Evolutionary conservation across 2,888 invertebrate genomes (phyloP).

Genomic region (Salpingus planirostris): DNA sequence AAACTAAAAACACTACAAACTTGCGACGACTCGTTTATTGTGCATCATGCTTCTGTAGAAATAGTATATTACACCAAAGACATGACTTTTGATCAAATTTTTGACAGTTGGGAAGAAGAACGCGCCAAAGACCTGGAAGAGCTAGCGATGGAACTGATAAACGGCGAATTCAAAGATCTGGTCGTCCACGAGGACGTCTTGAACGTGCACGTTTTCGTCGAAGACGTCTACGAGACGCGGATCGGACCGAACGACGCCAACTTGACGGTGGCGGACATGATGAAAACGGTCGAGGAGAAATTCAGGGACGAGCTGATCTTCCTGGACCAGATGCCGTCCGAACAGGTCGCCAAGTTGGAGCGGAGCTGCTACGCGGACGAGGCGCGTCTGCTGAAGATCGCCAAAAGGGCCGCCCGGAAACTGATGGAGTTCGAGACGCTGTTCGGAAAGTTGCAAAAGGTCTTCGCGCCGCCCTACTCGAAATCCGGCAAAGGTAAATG

Average conservation of each 20-base stretch:
- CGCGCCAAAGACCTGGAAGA: slow-evolving; percentile 45
- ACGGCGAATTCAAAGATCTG: slow-evolving; percentile 48
- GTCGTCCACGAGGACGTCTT: slow-evolving; percentile 49
- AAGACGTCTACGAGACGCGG: slow-evolving; percentile 55
- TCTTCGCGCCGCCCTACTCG: slow-evolving; percentile 36
- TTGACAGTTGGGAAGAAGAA: slow-evolving; percentile 45
- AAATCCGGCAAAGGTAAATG: slow-evolving; percentile 20
- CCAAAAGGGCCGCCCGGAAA: slow-evolving; percentile 50
- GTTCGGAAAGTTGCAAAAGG: slow-evolving; percentile 41
- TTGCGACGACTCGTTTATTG: too few relatives aligned
- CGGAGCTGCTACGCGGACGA: slow-evolving; percentile 46
- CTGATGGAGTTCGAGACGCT: slow-evolving; percentile 45
- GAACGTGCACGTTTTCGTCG: slow-evolving; percentile 50
- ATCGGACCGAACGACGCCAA: slow-evolving; percentile 51
- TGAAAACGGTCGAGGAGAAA: slow-evolving; percentile 50
- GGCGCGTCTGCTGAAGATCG: slow-evolving; percentile 44
- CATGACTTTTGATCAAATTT: too few relatives aligned
- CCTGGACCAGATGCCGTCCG: slow-evolving; percentile 49
- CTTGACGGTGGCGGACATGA: slow-evolving; percentile 47
- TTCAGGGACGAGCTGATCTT: slow-evolving; percentile 42
- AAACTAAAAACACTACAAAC: too few relatives aligned
- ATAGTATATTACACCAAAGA: too few relatives aligned
- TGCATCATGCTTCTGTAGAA: too few relatives aligned
- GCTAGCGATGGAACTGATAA: slow-evolving; percentile 48
- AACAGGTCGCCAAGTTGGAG: slow-evolving; percentile 45